Percentiles rank a stretch among this genome's conserved stretches.
Evolutionary conservation across 2,888 invertebrate genomes (phyloP).

Genomic region (Cephus pulcher): DNA sequence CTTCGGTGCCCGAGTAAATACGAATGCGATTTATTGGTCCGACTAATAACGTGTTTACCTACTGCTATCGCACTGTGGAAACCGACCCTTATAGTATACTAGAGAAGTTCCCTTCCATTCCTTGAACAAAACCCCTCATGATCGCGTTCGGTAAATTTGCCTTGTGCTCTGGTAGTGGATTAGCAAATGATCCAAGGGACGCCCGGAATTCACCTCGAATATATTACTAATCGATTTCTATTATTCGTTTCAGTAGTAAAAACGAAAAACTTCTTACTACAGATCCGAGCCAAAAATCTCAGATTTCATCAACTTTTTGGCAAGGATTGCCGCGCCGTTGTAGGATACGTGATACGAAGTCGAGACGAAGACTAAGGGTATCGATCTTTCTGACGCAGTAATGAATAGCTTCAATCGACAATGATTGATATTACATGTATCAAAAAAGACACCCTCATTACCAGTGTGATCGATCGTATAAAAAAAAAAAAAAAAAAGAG

Average conservation of each 20-base stretch:
- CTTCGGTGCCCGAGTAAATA: not conserved
- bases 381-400: not conserved
- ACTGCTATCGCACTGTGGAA: not conserved
- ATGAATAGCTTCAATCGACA: not conserved
- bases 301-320: not conserved
- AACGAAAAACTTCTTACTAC: not conserved
- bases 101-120: not conserved
- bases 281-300: not conserved
- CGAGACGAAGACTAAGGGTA: not conserved
- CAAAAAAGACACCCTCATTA: not conserved
- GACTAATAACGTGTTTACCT: not conserved
- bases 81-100: not conserved
- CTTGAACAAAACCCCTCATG: not conserved
- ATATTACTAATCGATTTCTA: not conserved
- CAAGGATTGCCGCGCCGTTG: not conserved
- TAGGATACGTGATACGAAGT: not conserved
- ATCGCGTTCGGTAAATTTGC: not conserved
- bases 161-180: not conserved
- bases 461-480: not conserved
- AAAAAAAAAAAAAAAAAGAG: not conserved
- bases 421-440: not conserved
- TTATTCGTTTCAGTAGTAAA: rapidly evolving
- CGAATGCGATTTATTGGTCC: not conserved
- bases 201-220: not conserved
- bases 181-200: not conserved